phyloP scores from a whole-genome alignment of 2,113 vertebrate species.

The Myxocyprinus asiaticus region DNA sequence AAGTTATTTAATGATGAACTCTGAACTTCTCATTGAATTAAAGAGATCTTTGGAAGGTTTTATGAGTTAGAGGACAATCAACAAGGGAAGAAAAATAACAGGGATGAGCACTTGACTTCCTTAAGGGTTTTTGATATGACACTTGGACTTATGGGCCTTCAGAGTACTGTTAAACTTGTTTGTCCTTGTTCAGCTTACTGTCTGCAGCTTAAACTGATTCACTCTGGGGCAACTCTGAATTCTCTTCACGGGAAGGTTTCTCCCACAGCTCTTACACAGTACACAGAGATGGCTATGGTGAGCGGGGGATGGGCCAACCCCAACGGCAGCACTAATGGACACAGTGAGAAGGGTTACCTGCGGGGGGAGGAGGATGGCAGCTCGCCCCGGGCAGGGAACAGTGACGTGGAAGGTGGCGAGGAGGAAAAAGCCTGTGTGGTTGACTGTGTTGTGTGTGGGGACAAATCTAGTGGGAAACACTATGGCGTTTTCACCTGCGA shows the following conservation, averaged over 20 bases:
- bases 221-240: too few species aligned
- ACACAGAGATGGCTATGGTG: conserved; percentile 89
- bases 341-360: conserved; percentile 81
- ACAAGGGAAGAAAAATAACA: conserved; percentile 32
- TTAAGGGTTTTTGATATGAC: neutral
- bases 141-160: neutral
- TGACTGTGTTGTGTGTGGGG: conserved; percentile 93
- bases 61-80: conserved; percentile 54
- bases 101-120: neutral
- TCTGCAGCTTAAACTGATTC: conserved; percentile 37
- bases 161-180: neutral
- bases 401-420: conserved; percentile 85
- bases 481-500: conserved; percentile 96
- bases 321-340: conserved; percentile 80
- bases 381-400: conserved; percentile 86
- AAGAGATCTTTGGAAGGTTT: conserved; percentile 60
- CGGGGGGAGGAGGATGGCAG: conserved; percentile 81
- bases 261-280: conserved; percentile 30
- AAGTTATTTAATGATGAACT: conserved; percentile 11
- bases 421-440: conserved; percentile 86
- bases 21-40: conserved; percentile 66
- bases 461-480: conserved; percentile 92
- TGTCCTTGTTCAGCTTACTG: conserved; percentile 33
- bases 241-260: conserved; percentile 9
- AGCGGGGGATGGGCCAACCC: conserved; percentile 91